These are phyloP conservation scores for Rhinolophus ferrumequinum DNA, from an alignment of 2,113 vertebrate genomes.

Conservation along the genomic window DNA sequence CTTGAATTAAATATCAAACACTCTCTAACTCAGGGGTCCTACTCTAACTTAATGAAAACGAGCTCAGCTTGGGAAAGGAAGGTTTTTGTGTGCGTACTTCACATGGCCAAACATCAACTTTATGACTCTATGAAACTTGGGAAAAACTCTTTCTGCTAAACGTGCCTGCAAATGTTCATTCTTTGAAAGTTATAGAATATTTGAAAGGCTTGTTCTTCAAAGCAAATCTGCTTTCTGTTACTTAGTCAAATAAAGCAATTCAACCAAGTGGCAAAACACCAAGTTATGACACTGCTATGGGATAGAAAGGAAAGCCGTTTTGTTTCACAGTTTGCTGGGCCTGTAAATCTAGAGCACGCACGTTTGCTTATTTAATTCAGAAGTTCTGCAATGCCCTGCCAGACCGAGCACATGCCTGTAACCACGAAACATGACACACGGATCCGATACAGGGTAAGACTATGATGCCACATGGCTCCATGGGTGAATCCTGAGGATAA, in stretches of 20 bases:
- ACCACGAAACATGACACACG: background rate
- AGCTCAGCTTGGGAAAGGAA: background rate
- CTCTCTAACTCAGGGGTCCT: background rate
- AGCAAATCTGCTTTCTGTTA: constrained; percentile 15
- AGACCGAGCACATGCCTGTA: background rate
- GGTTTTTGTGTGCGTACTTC: background rate
- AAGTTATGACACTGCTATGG: background rate
- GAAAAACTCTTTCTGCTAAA: background rate
- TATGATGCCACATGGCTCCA: background rate
- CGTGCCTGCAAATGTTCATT: background rate
- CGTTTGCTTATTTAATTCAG: background rate
- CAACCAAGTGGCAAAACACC: constrained; percentile 42
- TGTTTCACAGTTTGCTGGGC: background rate
- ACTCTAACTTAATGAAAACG: rapidly evolving
- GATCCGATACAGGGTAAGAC: background rate
- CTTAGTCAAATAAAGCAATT: constrained; percentile 19
- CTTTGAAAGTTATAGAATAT: background rate
- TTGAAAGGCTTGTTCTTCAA: background rate
- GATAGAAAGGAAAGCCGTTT: background rate
- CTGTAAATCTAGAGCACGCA: background rate
- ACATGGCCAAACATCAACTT: background rate
- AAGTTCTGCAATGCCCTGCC: background rate
- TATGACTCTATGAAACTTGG: background rate
- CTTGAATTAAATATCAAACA: background rate
- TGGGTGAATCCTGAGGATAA: background rate